These are phyloP conservation scores for sheep (Ovis aries) DNA, from an alignment of 2,113 vertebrate species.

Conservation along the genomic window ARS-UI_Ramb_v3.0 NC_056080.1:87694501-87695000, in stretches of 20 bases:
- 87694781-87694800: background rate
- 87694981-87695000: background rate
- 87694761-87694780: background rate
- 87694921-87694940: background rate
- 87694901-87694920: background rate
- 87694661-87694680: background rate
- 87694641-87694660: background rate
- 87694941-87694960: background rate
- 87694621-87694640: background rate
- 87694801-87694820: background rate
- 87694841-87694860: background rate
- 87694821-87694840: background rate
- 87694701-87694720: background rate
- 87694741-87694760: background rate
- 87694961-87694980: background rate
- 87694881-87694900: background rate
- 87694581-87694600: background rate
- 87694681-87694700: background rate
- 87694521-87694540: background rate
- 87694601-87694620: background rate
- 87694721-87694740: background rate
- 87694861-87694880: background rate
- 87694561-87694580: background rate
- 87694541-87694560: background rate
- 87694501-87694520: background rate